Evolutionary conservation across 92 coral and sea anemone genomes (phyloP), one percentile per base, ranked within the genome.

Genomic region (Pocillopora grandis): DNA sequence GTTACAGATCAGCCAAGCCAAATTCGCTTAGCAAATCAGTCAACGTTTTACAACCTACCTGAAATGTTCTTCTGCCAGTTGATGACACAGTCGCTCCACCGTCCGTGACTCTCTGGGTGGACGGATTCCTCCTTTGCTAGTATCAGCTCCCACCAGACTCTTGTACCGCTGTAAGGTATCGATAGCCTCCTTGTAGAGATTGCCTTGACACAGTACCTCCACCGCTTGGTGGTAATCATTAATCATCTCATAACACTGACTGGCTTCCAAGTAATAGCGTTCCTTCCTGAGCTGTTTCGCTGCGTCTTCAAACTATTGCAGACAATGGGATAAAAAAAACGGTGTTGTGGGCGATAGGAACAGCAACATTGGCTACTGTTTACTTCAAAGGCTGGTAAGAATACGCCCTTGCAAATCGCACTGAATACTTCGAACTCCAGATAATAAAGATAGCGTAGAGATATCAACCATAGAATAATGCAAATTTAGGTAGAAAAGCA

Each of bases 231-330:
- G 80, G 90, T 93, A 93, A 75, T 93, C 91, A 61, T 87, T 93
- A 18, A 88, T 75, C 77, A 80, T 91, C 91, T 95, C 98, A 75
- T 88, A 93, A 65, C 94, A 93, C 85, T 93, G 93, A 63, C 97
- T 90, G 72, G 98, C 95, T 66, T 91, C 95, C 59, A 75, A 72
- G 89, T 79, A 89, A 35, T 73, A 75, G 27, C 84, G 89, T 83
- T 93, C 98, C 37, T 88, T 84, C 21, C 89, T 75, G 66, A 89
- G 90, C 77, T 81, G 78, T 90, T 90, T 95, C 11, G 98, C 91
- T 12, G 98, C 98, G 62, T 95, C 94, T 62, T 66, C 92, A 90
- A 90, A 95, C 97, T 93, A 59, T 56, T 79, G 17, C 17, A 33
- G 35, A 82, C 11, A 73, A 2, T 42, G 52, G 52, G 52, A 42